Base-by-base conservation (phyloP, 2,113 vertebrate species). In the Chionomys nivalis region DNA sequence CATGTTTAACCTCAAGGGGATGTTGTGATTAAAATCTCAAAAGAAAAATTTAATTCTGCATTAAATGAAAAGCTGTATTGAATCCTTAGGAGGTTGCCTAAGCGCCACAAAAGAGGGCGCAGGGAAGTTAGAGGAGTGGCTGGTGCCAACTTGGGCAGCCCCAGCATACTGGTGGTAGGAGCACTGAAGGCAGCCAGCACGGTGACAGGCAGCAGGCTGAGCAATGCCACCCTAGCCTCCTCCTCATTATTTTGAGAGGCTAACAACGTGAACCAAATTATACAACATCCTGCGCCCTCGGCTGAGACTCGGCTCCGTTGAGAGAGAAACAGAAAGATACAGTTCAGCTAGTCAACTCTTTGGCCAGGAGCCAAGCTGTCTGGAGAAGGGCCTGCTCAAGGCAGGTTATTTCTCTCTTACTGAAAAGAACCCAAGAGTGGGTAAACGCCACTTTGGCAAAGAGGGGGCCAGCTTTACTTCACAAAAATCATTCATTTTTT, bases 381-480 rank as follows among this genome's bases (percentile, higher is more conserved):
- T 98, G 98, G 98, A 98, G 98, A 94, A 95, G 96, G 87, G 97
- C 98, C 98, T 97, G 96, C 93, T 93, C 19, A 98, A 98, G 98
- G 97, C 91, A 58, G 96, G 96, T 98, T 98, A 98, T 98, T 98
- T 98, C 98, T 96, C 96, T 98, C 78, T 21, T 7, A 8, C 95
- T 98, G 98, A 98, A 98, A 98, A 98, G 97, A 97, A 98, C 97
- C 97, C 72, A 63, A 98, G 98, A 98, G 98, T 97, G 95, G 98
- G 98, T 97, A 98, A 98, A 98, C 97, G 97, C 97, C 98, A 98
- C 97, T 98, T 98, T 98, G 98, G 98, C 98, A 98, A 98, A 98
- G 97, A 97, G 96, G 2, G 49, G 97, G 94, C 97, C 96, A 98
- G 97, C 98, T 98, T 98, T 98, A 98, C 98, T 98, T 98, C 97